These are phyloP conservation scores for Atta texana DNA, from an alignment of 1,140 invertebrate species.

Conservation along the genomic window DNA sequence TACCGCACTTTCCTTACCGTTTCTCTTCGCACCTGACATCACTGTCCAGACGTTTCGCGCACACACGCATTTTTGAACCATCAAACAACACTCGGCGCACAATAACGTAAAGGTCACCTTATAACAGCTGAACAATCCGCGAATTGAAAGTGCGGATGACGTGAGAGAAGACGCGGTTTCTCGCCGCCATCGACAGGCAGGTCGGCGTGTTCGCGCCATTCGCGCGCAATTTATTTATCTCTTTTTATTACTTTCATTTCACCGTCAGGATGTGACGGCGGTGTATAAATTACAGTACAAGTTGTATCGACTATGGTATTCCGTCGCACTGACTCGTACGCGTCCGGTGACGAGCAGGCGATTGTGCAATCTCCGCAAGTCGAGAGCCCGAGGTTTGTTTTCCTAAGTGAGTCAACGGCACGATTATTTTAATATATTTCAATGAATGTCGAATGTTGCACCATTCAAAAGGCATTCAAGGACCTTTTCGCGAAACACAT, in stretches of 20 bases:
- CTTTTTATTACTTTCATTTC: constrained; percentile 66
- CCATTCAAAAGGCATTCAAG: constrained; percentile 43
- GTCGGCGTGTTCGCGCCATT: constrained; percentile 10
- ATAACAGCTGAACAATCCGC: constrained; percentile 39
- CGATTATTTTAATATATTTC: constrained; percentile 67
- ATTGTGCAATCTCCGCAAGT: constrained; percentile 62
- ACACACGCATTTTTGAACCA: constrained; percentile 50
- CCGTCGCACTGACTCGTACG: constrained; percentile 33
- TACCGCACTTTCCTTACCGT: background rate
- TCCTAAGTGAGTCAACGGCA: constrained; percentile 64
- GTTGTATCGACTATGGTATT: constrained; percentile 51
- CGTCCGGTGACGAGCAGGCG: constrained; percentile 30
- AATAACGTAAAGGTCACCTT: constrained; percentile 59
- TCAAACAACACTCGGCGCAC: constrained; percentile 54
- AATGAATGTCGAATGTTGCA: constrained; percentile 61
- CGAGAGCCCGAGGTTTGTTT: constrained; percentile 69
- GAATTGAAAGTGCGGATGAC: background rate
- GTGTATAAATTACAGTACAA: constrained; percentile 69
- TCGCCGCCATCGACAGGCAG: constrained; percentile 9
- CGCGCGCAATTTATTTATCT: constrained; percentile 55
- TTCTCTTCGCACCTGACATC: constrained; percentile 31
- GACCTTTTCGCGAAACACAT: constrained; percentile 13
- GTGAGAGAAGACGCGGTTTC: constrained; percentile 1
- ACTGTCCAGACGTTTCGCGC: constrained; percentile 22
- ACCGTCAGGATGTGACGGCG: constrained; percentile 50